These are phyloP conservation scores for Brachypodius melanocephalos DNA, from an alignment of 2,113 vertebrate species.

Conservation along the genomic window DNA sequence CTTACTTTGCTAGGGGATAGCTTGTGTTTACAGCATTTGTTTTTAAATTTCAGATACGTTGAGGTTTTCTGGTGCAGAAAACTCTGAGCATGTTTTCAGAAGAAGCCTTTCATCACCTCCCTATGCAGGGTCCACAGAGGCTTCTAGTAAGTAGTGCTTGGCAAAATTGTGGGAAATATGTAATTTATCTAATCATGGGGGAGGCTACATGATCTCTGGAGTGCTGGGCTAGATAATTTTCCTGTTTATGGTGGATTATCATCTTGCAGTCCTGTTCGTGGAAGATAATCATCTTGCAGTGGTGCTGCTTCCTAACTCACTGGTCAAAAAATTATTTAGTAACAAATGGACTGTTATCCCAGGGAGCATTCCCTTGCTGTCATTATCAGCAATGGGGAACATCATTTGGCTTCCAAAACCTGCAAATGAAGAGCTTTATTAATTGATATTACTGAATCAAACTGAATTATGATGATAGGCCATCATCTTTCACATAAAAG, in stretches of 20 bases:
- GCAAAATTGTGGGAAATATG: background rate
- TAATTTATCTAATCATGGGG: background rate
- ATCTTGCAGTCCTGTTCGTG: background rate
- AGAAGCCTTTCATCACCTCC: conserved; percentile 73
- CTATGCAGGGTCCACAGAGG: conserved; percentile 68
- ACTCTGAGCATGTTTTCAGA: conserved; percentile 53
- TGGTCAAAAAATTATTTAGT: background rate
- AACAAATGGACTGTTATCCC: background rate
- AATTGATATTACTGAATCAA: background rate
- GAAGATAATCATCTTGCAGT: background rate
- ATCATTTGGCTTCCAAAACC: background rate
- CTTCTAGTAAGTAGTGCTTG: conserved; percentile 69
- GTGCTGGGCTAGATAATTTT: background rate
- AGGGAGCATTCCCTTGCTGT: background rate
- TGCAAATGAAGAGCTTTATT: conserved; percentile 37
- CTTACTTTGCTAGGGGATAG: background rate
- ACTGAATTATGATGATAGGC: background rate
- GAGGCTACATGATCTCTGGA: background rate
- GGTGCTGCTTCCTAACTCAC: background rate
- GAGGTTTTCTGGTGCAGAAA: conserved; percentile 52
- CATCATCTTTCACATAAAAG: background rate
- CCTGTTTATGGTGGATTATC: background rate
- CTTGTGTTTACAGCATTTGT: background rate
- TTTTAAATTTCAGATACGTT: conserved; percentile 51
- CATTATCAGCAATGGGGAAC: background rate